Evolutionary conservation across 2,888 invertebrate genomes (phyloP).

Genomic region (Pocota personata): DNA sequence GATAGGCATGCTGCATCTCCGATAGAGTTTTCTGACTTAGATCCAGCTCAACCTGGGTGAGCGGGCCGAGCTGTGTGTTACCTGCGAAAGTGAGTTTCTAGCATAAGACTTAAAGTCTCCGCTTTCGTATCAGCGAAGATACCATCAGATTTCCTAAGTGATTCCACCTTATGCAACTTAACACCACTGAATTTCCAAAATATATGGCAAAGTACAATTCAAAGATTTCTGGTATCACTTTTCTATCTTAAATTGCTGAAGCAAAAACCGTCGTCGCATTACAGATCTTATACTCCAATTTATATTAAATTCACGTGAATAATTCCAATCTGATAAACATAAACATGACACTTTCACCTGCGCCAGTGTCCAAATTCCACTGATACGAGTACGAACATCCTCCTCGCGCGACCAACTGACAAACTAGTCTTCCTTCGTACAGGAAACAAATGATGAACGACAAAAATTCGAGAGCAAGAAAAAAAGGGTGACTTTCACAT

Average conservation of each 20-base stretch:
- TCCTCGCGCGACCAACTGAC: constrained; percentile 26
- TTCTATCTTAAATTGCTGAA: not conserved
- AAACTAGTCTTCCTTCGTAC: constrained; percentile 22
- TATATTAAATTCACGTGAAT: constrained; percentile 17
- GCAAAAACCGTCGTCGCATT: not conserved
- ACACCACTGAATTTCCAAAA: too few relatives aligned
- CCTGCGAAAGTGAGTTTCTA: too few relatives aligned
- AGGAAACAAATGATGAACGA: constrained; percentile 53
- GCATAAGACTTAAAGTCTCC: too few relatives aligned
- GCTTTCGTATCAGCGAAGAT: too few relatives aligned
- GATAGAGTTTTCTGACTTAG: too few relatives aligned
- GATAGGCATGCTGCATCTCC: too few relatives aligned
- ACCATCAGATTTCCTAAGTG: too few relatives aligned
- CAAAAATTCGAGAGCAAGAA: not conserved
- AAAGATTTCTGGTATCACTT: too few relatives aligned
- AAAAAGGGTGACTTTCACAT: constrained; percentile 67
- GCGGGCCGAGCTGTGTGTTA: too few relatives aligned
- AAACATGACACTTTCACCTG: constrained; percentile 72
- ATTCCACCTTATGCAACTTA: too few relatives aligned
- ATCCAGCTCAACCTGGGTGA: too few relatives aligned
- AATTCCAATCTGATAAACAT: constrained; percentile 16
- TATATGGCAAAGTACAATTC: too few relatives aligned
- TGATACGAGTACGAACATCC: constrained; percentile 54
- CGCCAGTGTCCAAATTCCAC: constrained; percentile 39
- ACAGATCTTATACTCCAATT: not conserved